Base-by-base conservation (phyloP, 2,888 invertebrate species). In the Heliconius aoede region DNA sequence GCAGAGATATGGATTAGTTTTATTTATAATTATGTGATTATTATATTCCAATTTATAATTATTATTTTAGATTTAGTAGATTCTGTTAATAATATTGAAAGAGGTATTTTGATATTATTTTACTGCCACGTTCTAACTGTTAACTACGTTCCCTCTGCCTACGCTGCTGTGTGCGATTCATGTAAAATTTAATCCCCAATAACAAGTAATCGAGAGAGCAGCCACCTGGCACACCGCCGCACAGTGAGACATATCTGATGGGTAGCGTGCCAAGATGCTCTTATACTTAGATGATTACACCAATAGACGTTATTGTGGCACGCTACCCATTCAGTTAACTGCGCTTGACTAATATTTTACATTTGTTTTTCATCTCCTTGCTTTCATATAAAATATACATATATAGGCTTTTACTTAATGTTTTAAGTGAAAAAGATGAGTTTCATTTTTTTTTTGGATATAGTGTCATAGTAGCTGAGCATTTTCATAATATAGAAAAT, bases 221-320 rank as follows among this genome's bases (percentile, higher is more conserved):
- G 55, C 2, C 68, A 55, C 7, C 8, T 46, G n/a, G n/a, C 28
- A 18, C 46, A 21, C 11, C 26, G n/a, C 11, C 26, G n/a, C 46
- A 28, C 28, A 67, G 67, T 24, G 11, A 46, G n/a, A 69, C 51
- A 55, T 69, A 24, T 69, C 55, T 55, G 69, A 55, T 5, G 32
- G 65, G 5, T 60, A 72, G 73, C 76, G 73, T 76, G 67, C 61
- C 68, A 68, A 58, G 67, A 72, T 74, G 69, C 77, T 77, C 74
- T 75, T 79, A 72, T 61, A 55, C 55, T 61, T 60, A 74, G 71
- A 78, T 80, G 74, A 80, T 81, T 79, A 79, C 76, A 74, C 78
- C 78, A 81, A 80, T 80, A 76, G 79, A 81, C 69, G 76, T 76
- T 77, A 80, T 79, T 77, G 77, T 73, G 78, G 68, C 75, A 78